phyloP scores from a whole-genome alignment of 2,888 invertebrate species.

The Piscicola geometra region DNA sequence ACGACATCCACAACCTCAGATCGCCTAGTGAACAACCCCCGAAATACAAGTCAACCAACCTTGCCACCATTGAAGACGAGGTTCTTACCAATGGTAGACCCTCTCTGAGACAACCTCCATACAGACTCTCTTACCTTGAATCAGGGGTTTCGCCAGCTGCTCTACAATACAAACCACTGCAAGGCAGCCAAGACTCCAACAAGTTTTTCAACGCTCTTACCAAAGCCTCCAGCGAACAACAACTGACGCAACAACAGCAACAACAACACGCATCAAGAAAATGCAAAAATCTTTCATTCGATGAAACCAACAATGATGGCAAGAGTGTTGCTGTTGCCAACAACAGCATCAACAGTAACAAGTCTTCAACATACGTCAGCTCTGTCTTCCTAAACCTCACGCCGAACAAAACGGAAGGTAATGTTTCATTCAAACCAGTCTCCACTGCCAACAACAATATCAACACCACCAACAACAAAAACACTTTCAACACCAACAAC shows the following conservation, averaged over 20 bases:
- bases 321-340: background rate
- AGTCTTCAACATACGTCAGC: background rate
- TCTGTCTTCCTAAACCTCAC: conserved; percentile 8
- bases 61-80: conserved; percentile 1
- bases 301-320: background rate
- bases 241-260: background rate
- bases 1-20: background rate
- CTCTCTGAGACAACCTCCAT: background rate
- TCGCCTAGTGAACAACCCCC: background rate
- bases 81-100: background rate
- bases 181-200: background rate
- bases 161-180: background rate
- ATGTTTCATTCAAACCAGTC: background rate
- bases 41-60: background rate
- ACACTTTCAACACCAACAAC: background rate
- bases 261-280: background rate
- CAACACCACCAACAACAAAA: background rate
- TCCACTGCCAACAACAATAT: background rate
- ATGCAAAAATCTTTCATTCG: background rate
- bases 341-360: background rate
- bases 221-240: background rate
- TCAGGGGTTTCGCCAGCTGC: no score
- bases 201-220: background rate
- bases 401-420: background rate
- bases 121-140: background rate